Percentiles rank a stretch among this genome's conserved stretches.
Evolutionary conservation across 1,140 invertebrate genomes (phyloP).

Genomic region (Bombus cullumanus): DNA sequence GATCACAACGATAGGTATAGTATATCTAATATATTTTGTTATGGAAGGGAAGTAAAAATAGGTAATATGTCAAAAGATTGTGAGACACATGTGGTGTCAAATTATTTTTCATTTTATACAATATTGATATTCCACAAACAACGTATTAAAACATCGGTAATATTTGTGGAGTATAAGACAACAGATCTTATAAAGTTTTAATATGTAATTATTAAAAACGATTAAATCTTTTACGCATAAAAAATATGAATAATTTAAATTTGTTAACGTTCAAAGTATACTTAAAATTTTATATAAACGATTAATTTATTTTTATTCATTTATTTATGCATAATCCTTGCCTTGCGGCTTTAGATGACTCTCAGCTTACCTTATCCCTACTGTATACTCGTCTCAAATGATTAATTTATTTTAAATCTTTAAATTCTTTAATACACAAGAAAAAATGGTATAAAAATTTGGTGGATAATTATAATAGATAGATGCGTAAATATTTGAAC

Average conservation of each 20-base stretch:
- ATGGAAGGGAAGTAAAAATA: neutral
- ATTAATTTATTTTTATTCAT: neutral
- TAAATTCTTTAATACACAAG: neutral
- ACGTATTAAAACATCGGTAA: neutral
- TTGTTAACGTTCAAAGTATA: neutral
- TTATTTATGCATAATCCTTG: too few relatives aligned
- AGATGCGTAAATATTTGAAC: neutral
- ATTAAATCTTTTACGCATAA: neutral
- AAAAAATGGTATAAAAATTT: neutral
- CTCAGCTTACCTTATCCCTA: too few relatives aligned
- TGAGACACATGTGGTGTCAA: neutral
- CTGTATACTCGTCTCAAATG: neutral
- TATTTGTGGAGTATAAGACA: too few relatives aligned
- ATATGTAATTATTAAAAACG: neutral
- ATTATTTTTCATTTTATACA: neutral
- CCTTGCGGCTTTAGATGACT: too few relatives aligned
- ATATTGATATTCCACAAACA: neutral
- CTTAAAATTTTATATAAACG: neutral
- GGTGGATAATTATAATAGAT: neutral
- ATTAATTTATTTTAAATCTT: neutral
- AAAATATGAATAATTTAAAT: neutral
- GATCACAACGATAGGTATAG: too few relatives aligned
- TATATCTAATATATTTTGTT: neutral
- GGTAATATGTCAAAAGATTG: neutral
- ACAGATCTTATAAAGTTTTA: neutral